Evolutionary conservation across 2,888 invertebrate species (phyloP).

Genomic region (Sicus ferrugineus): DNA sequence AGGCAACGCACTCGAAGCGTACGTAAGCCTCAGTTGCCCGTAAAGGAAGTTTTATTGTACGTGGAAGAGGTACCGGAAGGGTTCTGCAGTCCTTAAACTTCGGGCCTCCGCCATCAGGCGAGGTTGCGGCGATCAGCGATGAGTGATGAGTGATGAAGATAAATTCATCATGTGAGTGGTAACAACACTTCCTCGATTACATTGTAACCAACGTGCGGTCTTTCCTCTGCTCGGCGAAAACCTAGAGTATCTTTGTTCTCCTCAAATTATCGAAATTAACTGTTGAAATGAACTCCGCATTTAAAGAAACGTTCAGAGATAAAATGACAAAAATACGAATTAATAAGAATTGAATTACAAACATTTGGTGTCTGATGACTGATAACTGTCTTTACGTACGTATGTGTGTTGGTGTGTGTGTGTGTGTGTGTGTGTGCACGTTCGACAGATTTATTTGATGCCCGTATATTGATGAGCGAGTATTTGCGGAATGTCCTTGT

Average conservation of each 20-base stretch:
- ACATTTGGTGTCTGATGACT: too few relatives aligned
- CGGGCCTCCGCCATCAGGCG: not conserved
- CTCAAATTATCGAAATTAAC: too few relatives aligned
- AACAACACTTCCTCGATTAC: not conserved
- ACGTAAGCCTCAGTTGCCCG: not conserved
- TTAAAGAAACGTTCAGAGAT: too few relatives aligned
- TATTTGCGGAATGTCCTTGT: not conserved
- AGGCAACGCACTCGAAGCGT: not conserved
- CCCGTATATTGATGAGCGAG: not conserved
- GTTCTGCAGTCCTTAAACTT: not conserved
- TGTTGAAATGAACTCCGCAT: too few relatives aligned
- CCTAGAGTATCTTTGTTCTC: too few relatives aligned
- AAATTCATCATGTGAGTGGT: slow-evolving; percentile 5
- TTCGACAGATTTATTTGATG: not conserved
- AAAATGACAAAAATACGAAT: too few relatives aligned
- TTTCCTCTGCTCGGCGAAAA: too few relatives aligned
- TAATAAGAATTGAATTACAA: too few relatives aligned
- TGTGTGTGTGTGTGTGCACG: not conserved
- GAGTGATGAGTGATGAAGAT: slow-evolving; percentile 2
- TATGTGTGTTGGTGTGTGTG: not conserved
- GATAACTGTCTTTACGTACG: not conserved
- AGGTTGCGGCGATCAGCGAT: not conserved
- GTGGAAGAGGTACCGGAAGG: not conserved
- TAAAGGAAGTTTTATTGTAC: slow-evolving; percentile 5
- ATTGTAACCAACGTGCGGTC: too few relatives aligned